Evolutionary conservation across 2,797 vertebrate genomes (phyloP).

Genomic region (Gobio occitaniae): DNA sequence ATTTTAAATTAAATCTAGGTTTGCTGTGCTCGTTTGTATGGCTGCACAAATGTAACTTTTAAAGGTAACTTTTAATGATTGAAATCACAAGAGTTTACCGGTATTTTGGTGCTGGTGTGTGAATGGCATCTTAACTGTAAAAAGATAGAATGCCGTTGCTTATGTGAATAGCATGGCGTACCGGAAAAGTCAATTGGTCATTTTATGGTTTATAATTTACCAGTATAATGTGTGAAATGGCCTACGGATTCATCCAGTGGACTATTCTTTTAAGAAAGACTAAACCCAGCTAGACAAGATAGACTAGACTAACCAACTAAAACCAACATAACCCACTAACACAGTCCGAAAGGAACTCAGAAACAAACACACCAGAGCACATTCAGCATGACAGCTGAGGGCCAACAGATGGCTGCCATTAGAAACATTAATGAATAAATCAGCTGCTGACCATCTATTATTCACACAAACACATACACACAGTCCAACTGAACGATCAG

Average conservation of each 20-base stretch:
- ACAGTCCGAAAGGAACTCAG: neutral
- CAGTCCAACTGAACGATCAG: neutral
- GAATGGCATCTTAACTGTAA: neutral
- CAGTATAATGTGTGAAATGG: neutral
- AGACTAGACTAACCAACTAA: neutral
- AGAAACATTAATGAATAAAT: constrained; percentile 78
- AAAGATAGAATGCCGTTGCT: neutral
- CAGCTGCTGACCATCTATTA: constrained; percentile 77
- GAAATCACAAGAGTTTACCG: neutral
- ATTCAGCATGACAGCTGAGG: constrained; percentile 24
- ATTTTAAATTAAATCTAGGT: too few species aligned
- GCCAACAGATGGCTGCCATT: constrained; percentile 68
- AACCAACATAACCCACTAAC: neutral
- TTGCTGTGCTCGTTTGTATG: too few species aligned
- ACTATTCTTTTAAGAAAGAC: neutral
- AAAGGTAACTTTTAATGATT: neutral
- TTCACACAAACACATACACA: constrained; percentile 67
- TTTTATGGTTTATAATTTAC: neutral
- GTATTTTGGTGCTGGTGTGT: neutral
- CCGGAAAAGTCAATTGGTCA: neutral
- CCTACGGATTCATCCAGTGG: neutral
- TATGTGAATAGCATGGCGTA: neutral
- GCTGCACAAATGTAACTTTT: neutral
- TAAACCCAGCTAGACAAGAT: neutral
- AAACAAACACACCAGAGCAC: constrained; percentile 44